Conservation (phyloP, 92 coral and sea anemone genomes). For the Montipora capitata region DNA sequence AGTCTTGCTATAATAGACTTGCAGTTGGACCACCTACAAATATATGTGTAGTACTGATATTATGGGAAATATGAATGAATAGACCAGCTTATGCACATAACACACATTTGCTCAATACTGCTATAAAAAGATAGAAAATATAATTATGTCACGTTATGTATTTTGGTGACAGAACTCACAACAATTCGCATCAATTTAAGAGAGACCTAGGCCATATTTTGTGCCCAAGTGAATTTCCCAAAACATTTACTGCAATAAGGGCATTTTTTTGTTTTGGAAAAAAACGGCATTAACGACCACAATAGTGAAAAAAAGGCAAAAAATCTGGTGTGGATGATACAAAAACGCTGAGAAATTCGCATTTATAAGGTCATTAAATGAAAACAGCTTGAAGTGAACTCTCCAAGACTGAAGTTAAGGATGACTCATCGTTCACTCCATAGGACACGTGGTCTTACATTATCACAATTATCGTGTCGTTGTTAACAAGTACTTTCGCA, state of each 20-base stretch:
- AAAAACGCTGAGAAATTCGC: conserved; percentile 1
- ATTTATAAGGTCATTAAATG: not conserved
- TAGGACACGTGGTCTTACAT: not conserved
- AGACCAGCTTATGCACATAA: not conserved
- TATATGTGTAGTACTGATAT: no score
- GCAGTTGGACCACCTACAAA: no score
- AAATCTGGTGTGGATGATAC: not conserved
- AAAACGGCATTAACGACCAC: no score
- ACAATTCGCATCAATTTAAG: no score
- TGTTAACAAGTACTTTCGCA: not conserved
- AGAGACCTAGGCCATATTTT: no score
- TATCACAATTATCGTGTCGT: not conserved
- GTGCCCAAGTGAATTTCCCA: no score
- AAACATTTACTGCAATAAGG: no score
- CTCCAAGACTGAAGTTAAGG: not conserved
- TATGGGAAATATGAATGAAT: no score
- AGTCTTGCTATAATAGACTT: no score
- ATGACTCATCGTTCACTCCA: conserved; percentile 30
- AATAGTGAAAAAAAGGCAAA: no score
- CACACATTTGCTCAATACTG: not conserved
- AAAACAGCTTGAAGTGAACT: not conserved
- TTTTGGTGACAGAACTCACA: not conserved
- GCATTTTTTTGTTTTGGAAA: no score
- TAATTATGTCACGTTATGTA: not conserved
- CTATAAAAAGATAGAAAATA: not conserved